These are phyloP conservation scores for Calyptomena viridis DNA, from an alignment of 2,113 vertebrate genomes.

Conservation along the genomic window DNA sequence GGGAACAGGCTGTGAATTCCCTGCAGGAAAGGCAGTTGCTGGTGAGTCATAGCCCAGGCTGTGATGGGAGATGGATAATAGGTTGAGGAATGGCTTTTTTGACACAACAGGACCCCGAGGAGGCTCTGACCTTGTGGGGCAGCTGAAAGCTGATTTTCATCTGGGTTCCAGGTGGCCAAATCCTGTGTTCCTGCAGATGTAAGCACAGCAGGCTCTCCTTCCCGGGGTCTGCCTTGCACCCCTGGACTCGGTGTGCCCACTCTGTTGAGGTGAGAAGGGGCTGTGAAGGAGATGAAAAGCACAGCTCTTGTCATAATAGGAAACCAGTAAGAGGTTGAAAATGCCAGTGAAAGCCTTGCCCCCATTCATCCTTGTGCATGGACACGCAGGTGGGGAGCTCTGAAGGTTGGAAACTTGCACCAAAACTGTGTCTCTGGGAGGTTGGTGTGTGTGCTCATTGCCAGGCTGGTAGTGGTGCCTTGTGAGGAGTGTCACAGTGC, in stretches of 20 bases:
- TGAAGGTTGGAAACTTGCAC: not conserved
- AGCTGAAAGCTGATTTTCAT: not conserved
- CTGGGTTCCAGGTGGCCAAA: not conserved
- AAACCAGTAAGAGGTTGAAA: not conserved
- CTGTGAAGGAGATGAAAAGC: not conserved
- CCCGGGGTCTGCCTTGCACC: not conserved
- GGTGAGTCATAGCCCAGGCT: not conserved
- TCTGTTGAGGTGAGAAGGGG: not conserved
- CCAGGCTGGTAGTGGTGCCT: rapidly evolving
- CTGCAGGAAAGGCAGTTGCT: not conserved
- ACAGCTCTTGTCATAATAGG: not conserved
- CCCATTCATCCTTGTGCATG: rapidly evolving
- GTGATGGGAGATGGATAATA: not conserved
- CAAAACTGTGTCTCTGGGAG: not conserved
- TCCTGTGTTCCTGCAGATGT: not conserved
- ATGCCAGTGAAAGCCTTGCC: not conserved
- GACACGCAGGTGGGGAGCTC: not conserved
- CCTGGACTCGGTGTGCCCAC: rapidly evolving
- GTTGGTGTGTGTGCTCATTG: rapidly evolving
- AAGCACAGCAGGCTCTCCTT: not conserved
- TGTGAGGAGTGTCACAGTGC: rapidly evolving
- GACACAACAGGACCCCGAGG: not conserved
- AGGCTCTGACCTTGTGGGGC: not conserved
- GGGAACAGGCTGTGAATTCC: not conserved
- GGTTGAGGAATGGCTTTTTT: not conserved